Evolutionary conservation across 2,113 vertebrate genomes (phyloP).

Genomic region (Dascyllus trimaculatus): DNA sequence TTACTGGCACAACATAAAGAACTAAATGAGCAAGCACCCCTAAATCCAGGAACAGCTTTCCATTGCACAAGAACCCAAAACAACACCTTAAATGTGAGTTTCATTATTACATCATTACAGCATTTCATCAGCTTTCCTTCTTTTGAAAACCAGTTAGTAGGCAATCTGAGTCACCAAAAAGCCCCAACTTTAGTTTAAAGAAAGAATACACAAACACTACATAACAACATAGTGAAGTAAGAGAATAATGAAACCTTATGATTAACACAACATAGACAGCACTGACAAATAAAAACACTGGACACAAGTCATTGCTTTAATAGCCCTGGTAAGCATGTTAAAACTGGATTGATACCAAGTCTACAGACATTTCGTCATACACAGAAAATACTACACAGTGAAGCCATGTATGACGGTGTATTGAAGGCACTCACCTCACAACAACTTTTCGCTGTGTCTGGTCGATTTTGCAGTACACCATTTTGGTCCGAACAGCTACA

Average conservation of each 20-base stretch:
- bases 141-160: neutral
- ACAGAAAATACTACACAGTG: neutral
- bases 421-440: conserved; percentile 90
- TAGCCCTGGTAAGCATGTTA: too few relatives aligned
- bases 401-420: neutral
- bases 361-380: neutral
- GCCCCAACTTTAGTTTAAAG: neutral
- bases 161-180: neutral
- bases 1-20: neutral
- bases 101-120: neutral
- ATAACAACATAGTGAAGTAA: too few relatives aligned
- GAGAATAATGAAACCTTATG: too few relatives aligned
- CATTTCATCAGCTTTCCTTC: neutral
- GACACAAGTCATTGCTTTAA: neutral
- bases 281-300: neutral
- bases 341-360: neutral
- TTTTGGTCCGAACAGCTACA: conserved; percentile 97
- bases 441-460: conserved; percentile 98
- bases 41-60: neutral
- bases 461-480: conserved; percentile 99
- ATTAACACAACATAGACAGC: neutral
- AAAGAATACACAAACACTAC: neutral
- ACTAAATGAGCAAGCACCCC: neutral
- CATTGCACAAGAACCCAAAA: too few relatives aligned
- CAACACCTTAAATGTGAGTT: neutral